Base-by-base conservation (phyloP, 2,797 vertebrate genomes). In the Valencia hispanica region DNA sequence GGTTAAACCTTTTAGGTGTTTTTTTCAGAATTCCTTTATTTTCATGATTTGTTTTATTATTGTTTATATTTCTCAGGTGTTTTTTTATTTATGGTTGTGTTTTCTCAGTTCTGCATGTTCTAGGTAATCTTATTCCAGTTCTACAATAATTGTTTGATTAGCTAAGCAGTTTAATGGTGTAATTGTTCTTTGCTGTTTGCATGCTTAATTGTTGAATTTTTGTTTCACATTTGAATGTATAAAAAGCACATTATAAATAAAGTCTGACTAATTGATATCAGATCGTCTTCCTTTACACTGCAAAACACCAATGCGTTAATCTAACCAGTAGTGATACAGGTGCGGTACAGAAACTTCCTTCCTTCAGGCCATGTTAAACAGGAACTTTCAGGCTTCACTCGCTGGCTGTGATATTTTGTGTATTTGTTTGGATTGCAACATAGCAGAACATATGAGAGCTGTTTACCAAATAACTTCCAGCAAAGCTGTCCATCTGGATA, bases 361-460 rank as follows among this genome's bases (percentile, higher is more conserved):
- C 71, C 32, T 30, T 30, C 3, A 53, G 27, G 51, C 76, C 65
- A 69, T 63, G 36, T 77, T 51, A 66, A 65, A 73, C 41, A 75
- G 1, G 48, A 76, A 72, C 34, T 59, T 75, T 41, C 70, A 72
- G 74, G 74, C 82, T 80, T 69, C 70, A 41, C 70, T 83, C 61
- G 48, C 74, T 83, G 80, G 69, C 81, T 43, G 48, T 76, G 73
- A 75, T 83, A 45, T 72, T 63, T 63, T 66, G n/a, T 84, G 86
- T 87, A 59, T 90, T 82, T 87, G 84, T 88, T 82, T 70, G 79
- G 43, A 73, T 86, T 88, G 88, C 78, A 89, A 93, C 90, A 92
- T 87, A 88, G 80, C 86, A 82, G 87, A 94, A 91, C 92, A 94
- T 94, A 93, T 94, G 92, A 94, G 86, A 89, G 82, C 81, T 91